Base-by-base conservation (phyloP, 2,888 invertebrate genomes). In the Silvanus unidentatus region DNA sequence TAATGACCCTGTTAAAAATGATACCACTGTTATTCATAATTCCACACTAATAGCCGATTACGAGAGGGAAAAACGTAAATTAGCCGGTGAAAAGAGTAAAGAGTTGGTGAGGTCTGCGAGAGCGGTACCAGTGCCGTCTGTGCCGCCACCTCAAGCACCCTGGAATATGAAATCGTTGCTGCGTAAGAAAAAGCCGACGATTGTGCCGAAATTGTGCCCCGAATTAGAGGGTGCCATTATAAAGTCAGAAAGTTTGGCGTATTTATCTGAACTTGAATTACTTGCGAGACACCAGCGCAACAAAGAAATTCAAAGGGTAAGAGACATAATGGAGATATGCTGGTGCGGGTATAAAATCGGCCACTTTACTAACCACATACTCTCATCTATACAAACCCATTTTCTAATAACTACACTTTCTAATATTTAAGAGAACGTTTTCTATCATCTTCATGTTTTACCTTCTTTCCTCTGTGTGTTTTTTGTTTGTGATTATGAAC, bases 281-380 rank as follows among this genome's bases (percentile, higher is more conserved):
- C 62, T 75, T 48, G 75, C 74, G 55, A 71, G 75, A 54, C 74
- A 75, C 56, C 71, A 73, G 59, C 64, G 73, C 53, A 74, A 72
- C 62, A 73, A 73, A 63, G 70, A 73, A 44, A 69, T 74, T 44
- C 73, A 74, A 57, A 70, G 75, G 75, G 76, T 76, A 75, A 75
- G 74, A 66, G 46, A 41, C 5, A 6, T 9, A 12, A 35, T 3
- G 42, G n/a, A n/a, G n/a, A n/a, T 32, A 32, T 39, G 30, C 39
- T 40, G 48, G 48, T 45, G 48, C 39, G 41, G 45, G 42, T 44
- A 14, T 15, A 15, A 16, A 14, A n/a, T 32, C 6, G n/a, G 13
- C 11, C 4, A 12, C 32, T 32, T 8, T 32, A 32, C n/a, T n/a
- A 12, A n/a, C n/a, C n/a, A n/a, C n/a, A n/a, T n/a, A n/a, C n/a